Evolutionary conservation across 2,888 invertebrate species (phyloP).

Genomic region (Mythimna lalbum): DNA sequence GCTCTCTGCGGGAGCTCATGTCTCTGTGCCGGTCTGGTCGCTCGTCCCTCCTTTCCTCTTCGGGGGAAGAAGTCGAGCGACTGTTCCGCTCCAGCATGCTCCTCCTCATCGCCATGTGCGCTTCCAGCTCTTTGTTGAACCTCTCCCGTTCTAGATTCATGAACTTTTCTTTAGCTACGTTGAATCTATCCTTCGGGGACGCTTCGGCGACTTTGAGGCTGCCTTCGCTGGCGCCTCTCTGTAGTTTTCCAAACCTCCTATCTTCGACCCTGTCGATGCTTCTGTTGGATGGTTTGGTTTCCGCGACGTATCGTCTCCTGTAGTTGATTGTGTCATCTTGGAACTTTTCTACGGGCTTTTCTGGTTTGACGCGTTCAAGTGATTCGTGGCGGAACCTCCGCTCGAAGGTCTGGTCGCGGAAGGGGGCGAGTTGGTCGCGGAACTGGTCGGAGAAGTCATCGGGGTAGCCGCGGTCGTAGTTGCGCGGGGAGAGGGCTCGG

Average conservation of each 20-base stretch:
- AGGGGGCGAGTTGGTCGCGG: constrained; percentile 83
- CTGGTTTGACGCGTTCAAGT: constrained; percentile 79
- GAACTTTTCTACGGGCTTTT: constrained; percentile 80
- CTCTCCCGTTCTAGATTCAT: constrained; percentile 94
- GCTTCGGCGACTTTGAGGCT: constrained; percentile 84
- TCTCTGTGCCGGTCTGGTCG: constrained; percentile 86
- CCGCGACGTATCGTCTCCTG: constrained; percentile 88
- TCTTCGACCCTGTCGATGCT: constrained; percentile 88
- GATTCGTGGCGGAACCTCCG: constrained; percentile 87
- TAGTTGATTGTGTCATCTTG: constrained; percentile 80
- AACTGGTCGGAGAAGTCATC: constrained; percentile 73
- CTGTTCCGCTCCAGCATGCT: constrained; percentile 89
- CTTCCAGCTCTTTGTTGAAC: constrained; percentile 90
- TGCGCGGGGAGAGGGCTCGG: constrained; percentile 75
- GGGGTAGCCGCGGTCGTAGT: constrained; percentile 74
- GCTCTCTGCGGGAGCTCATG: constrained; percentile 84
- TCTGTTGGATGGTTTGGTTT: constrained; percentile 85
- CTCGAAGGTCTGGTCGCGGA: constrained; percentile 84
- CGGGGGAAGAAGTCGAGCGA: constrained; percentile 90
- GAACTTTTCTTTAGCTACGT: constrained; percentile 96
- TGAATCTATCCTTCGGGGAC: constrained; percentile 95
- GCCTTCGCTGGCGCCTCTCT: constrained; percentile 86
- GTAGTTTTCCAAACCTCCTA: constrained; percentile 84
- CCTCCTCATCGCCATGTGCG: constrained; percentile 88
- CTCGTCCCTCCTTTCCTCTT: constrained; percentile 89